Percentiles rank a stretch among this genome's conserved stretches.
These are phyloP conservation scores for Agrilus mali DNA, from an alignment of 2,888 invertebrate genomes.

Conservation along the genomic window DNA sequence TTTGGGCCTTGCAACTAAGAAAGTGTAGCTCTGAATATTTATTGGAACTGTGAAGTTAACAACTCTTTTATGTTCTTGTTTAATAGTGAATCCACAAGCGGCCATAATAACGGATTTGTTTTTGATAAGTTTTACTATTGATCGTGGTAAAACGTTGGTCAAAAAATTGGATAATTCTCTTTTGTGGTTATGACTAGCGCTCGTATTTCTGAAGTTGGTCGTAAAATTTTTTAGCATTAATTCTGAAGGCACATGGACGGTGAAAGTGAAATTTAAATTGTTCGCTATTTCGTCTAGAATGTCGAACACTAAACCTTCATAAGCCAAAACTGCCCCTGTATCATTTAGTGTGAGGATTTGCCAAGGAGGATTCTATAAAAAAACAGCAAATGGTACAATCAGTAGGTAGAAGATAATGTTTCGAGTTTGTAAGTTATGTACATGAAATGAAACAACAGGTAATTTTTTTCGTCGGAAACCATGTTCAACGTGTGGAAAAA, in stretches of 20 bases:
- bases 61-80: conserved; percentile 34
- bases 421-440: conserved; percentile 35
- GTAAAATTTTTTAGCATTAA: conserved; percentile 2
- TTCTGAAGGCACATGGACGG: conserved; percentile 22
- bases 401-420: neutral
- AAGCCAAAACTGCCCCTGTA: conserved; percentile 43
- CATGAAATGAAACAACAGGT: conserved; percentile 66
- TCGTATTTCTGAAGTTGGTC: neutral
- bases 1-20: conserved; percentile 65
- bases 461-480: conserved; percentile 64
- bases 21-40: conserved; percentile 66
- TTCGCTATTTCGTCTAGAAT: conserved; percentile 62
- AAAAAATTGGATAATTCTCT: conserved; percentile 17
- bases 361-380: conserved; percentile 76
- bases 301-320: conserved; percentile 66
- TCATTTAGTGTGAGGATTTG: conserved; percentile 54
- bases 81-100: conserved; percentile 47
- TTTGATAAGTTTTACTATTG: conserved; percentile 38
- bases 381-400: neutral
- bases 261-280: conserved; percentile 70
- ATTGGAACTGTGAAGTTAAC: conserved; percentile 71
- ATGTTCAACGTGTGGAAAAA: conserved; percentile 70
- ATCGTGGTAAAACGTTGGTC: conserved; percentile 27
- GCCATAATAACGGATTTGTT: conserved; percentile 42
- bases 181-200: conserved; percentile 14